Conservation (phyloP, 1,140 invertebrate species). For the Whitmania pigra region DNA sequence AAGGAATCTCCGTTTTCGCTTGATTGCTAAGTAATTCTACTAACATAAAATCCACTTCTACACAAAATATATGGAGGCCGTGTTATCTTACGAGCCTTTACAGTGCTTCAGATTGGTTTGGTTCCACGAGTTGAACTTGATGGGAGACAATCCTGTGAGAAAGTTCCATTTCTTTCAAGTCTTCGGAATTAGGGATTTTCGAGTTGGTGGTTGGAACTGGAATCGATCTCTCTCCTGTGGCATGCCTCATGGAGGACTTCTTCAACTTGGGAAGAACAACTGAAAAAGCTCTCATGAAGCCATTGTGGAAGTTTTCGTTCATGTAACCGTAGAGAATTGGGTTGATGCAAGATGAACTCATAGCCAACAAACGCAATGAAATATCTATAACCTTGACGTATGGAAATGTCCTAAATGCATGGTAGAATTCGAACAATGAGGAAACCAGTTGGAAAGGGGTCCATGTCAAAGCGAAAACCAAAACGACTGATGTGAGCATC, state of each 20-base stretch:
- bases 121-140: too few species aligned
- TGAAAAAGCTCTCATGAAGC: constrained; percentile 22
- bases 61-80: too few species aligned
- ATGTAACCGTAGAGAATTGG: constrained; percentile 29
- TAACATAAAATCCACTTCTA: too few species aligned
- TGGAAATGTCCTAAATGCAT: constrained; percentile 18
- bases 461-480: constrained; percentile 39
- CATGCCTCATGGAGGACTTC: background rate
- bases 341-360: constrained; percentile 38
- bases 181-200: too few species aligned
- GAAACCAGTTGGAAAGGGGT: constrained; percentile 41
- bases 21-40: too few species aligned
- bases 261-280: constrained; percentile 3
- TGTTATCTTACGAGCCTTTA: too few species aligned
- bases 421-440: constrained; percentile 38
- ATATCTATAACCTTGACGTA: constrained; percentile 39
- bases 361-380: constrained; percentile 41
- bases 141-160: too few species aligned
- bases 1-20: too few species aligned
- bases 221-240: too few species aligned
- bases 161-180: too few species aligned
- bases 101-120: too few species aligned
- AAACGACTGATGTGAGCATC: constrained; percentile 33
- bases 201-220: too few species aligned
- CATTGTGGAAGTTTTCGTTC: constrained; percentile 28